Percentiles rank a stretch among this genome's conserved stretches.
phyloP scores from a whole-genome alignment of 2,113 vertebrate genomes.

The Dromaius novaehollandiae region DNA sequence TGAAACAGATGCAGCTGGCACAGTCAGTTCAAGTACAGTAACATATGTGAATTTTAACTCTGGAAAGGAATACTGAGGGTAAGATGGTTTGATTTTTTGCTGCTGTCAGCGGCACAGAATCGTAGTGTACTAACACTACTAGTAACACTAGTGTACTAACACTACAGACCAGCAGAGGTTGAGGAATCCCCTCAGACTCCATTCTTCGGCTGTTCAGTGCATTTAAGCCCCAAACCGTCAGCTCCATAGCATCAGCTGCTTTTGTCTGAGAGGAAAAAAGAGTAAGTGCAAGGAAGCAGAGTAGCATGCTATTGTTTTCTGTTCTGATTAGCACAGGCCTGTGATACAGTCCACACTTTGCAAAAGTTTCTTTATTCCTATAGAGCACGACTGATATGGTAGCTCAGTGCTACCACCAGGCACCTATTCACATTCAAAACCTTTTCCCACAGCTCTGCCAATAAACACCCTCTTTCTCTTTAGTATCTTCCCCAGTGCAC shows the following conservation, averaged over 20 bases:
- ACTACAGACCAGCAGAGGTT: not conserved
- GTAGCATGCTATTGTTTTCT: accelerated
- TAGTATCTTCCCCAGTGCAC: not conserved
- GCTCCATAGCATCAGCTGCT: not conserved
- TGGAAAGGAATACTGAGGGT: not conserved
- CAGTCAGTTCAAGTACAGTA: not conserved
- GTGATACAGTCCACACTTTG: not conserved
- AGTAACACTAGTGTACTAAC: not conserved
- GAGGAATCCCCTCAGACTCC: not conserved
- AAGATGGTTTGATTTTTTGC: not conserved
- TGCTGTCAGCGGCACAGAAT: not conserved
- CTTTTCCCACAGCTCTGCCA: not conserved
- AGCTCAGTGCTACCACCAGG: not conserved
- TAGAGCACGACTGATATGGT: accelerated
- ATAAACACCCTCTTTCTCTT: not conserved
- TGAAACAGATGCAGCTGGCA: not conserved
- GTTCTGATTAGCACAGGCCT: not conserved
- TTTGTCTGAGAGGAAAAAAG: not conserved
- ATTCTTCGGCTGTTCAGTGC: not conserved
- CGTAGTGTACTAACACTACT: not conserved
- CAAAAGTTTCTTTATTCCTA: not conserved
- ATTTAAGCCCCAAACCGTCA: not conserved
- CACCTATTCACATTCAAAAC: not conserved
- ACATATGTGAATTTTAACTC: not conserved
- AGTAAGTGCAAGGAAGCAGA: not conserved